Conservation (phyloP, 2,797 vertebrate genomes). For the Malacoraja senta region DNA sequence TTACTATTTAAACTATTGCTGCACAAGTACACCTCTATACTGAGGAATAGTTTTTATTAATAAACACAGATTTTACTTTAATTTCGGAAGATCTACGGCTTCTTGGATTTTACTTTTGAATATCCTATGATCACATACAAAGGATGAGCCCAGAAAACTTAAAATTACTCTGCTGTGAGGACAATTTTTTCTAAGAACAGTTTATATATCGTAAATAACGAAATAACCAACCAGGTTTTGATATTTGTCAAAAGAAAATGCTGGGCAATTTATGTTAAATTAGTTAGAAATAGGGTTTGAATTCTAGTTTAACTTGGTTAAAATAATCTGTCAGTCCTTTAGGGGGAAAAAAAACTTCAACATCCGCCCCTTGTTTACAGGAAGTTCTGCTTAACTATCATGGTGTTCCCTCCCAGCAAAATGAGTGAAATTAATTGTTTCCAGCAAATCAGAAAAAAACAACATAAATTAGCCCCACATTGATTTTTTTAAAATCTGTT, state of each 20-base stretch:
- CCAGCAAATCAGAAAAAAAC: not conserved
- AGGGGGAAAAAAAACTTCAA: not conserved
- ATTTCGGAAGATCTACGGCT: not conserved
- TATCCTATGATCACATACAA: not conserved
- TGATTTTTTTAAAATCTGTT: not conserved
- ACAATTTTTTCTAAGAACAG: not conserved
- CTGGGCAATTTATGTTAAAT: not conserved
- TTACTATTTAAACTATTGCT: conserved; percentile 18
- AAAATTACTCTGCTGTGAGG: not conserved
- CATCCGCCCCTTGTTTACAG: conserved; percentile 4
- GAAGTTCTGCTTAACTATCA: conserved; percentile 18
- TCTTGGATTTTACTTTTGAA: not conserved
- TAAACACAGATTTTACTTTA: not conserved
- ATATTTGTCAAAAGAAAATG: not conserved
- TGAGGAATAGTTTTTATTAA: not conserved
- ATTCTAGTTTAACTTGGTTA: not conserved
- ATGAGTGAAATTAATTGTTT: not conserved
- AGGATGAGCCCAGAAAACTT: not conserved
- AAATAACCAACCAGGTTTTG: not conserved
- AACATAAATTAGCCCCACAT: not conserved
- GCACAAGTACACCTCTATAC: not conserved
- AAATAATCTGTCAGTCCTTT: not conserved
- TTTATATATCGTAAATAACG: not conserved
- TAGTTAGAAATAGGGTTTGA: not conserved
- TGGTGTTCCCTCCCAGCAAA: not conserved